phyloP scores from a whole-genome alignment of 2,888 invertebrate species.

The Chrysina gloriosa region DNA sequence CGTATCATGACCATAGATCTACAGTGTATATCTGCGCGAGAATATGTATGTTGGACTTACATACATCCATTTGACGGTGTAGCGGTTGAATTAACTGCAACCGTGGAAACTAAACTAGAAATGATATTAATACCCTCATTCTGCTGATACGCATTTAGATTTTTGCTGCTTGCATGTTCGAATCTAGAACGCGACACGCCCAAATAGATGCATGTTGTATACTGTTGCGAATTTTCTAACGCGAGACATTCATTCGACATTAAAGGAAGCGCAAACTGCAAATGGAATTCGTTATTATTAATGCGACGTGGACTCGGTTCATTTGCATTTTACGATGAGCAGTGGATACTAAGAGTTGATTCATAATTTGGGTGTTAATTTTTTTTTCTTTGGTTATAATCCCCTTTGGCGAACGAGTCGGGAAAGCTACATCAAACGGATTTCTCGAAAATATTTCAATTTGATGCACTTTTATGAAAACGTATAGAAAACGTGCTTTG shows the following conservation, averaged over 20 bases:
- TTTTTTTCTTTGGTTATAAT: no score
- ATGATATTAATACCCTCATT: conserved; percentile 1
- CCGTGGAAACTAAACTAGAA: background rate
- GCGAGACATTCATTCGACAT: background rate
- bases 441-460: no score
- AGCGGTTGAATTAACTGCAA: background rate
- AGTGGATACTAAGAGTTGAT: no score
- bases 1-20: background rate
- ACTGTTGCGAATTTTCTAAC: no score
- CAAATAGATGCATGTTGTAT: conserved; percentile 2
- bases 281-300: background rate
- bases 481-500: no score
- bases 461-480: no score
- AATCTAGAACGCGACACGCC: background rate
- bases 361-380: no score
- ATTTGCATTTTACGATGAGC: background rate
- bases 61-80: background rate
- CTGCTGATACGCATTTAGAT: background rate
- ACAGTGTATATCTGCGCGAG: background rate
- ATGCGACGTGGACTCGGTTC: background rate
- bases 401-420: no score
- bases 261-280: background rate
- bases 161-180: background rate
- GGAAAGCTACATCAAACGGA: no score
- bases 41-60: background rate